Base-by-base conservation (phyloP, 2,888 invertebrate genomes). In the Schrankia costaestrigalis region DNA sequence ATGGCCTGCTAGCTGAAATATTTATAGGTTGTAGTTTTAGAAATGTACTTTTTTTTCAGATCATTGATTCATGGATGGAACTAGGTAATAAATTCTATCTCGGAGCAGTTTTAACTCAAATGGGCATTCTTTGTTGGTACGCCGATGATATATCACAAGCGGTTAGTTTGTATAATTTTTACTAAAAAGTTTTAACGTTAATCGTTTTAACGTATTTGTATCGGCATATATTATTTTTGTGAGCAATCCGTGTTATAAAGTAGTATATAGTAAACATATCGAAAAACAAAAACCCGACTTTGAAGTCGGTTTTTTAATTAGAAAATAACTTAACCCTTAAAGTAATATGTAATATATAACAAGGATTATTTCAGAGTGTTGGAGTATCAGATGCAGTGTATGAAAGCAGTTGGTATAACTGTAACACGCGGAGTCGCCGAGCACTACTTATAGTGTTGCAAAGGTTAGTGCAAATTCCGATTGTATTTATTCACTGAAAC, bases 101-200 rank as follows among this genome's bases (percentile, higher is more conserved):
- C 17, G 72, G 72, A 7, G 74, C 81, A 3, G 76, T 71, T 3
- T 38, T 84, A 39, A 78, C 79, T 25, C 78, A 82, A 59, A 78
- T 80, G 50, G 79, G 78, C 7, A 75, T 84, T 29, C 60, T 84
- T 13, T 82, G 82, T 36, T 83, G 77, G 80, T 84, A 78, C 31
- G 80, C 82, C 19, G 79, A 83, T 41, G 82, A 84, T 26, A 80
- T 84, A 39, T 79, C 60, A 31, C 70, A 73, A 49, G 67, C 79
- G 45, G 83, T 26, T 9, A 26, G 26, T 26, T n/a, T n/a, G n/a
- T n/a, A n/a, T n/a, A n/a, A n/a, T n/a, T n/a, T n/a, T n/a, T n/a
- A n/a, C n/a, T n/a, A n/a, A n/a, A n/a, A n/a, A n/a, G n/a, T n/a
- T n/a, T n/a, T n/a, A n/a, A n/a, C n/a, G n/a, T n/a, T n/a, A n/a